Conservation (phyloP, 2,797 vertebrate species). For the Toxotes lorentzi region DNA sequence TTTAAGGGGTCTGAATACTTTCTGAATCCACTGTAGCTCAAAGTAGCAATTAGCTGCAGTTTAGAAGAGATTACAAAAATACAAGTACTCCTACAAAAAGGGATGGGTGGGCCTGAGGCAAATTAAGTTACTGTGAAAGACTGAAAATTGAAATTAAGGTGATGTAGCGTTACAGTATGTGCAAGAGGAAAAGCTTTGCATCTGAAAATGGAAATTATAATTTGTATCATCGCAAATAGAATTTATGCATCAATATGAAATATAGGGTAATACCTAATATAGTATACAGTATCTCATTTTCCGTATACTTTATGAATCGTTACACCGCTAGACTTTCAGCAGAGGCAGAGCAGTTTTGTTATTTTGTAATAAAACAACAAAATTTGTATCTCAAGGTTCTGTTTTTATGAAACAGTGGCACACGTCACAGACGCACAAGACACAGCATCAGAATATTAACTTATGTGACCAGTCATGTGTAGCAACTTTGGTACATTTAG, state of each 20-base stretch:
- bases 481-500: neutral
- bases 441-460: neutral
- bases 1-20: too few relatives aligned
- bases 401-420: neutral
- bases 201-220: conserved; percentile 7
- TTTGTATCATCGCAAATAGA: neutral
- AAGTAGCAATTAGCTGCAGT: conserved; percentile 62
- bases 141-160: conserved; percentile 24
- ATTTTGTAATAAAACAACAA: neutral
- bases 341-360: neutral
- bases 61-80: conserved; percentile 43
- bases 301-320: neutral
- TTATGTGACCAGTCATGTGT: neutral
- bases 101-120: conserved; percentile 17
- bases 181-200: neutral
- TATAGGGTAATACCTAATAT: neutral
- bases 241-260: neutral
- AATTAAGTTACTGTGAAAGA: conserved; percentile 29
- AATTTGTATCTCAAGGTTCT: neutral
- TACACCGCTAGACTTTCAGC: neutral
- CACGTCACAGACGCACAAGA: neutral
- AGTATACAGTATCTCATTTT: neutral
- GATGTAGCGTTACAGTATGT: neutral
- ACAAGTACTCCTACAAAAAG: conserved; percentile 35
- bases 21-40: conserved; percentile 10